phyloP scores from a whole-genome alignment of 2,797 vertebrate species.

The Hozukius guyotensis region DNA sequence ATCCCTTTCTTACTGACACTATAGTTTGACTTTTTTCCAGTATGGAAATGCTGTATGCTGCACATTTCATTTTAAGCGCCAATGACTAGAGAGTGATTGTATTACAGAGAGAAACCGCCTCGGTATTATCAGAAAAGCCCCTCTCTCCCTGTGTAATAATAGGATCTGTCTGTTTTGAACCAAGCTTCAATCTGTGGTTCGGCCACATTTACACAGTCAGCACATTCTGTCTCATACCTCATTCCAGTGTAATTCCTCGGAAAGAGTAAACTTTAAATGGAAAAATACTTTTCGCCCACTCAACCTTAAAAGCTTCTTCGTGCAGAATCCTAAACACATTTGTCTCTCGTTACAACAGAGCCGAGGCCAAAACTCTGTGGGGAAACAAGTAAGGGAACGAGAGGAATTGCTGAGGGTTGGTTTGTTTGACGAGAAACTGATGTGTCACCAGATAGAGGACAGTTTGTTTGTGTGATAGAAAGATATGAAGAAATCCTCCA shows the following conservation, averaged over 20 bases:
- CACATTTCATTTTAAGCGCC: slow-evolving; percentile 19
- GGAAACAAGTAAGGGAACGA: background rate
- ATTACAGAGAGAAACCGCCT: slow-evolving; percentile 25
- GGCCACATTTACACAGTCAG: slow-evolving; percentile 66
- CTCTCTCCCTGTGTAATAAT: slow-evolving; percentile 45
- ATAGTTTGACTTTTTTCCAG: background rate
- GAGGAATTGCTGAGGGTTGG: background rate
- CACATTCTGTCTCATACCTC: slow-evolving; percentile 57
- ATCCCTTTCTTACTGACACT: background rate
- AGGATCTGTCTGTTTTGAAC: slow-evolving; percentile 48
- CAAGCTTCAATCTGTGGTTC: slow-evolving; percentile 59
- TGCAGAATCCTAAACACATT: slow-evolving; percentile 38
- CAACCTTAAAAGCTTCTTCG: slow-evolving; percentile 13
- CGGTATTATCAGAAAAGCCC: slow-evolving; percentile 32
- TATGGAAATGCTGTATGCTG: background rate
- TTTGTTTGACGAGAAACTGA: slow-evolving; percentile 1
- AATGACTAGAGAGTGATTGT: slow-evolving; percentile 24
- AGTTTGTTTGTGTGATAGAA: background rate
- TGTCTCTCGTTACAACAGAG: slow-evolving; percentile 18
- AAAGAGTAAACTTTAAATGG: slow-evolving; percentile 49
- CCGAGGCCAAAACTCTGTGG: slow-evolving; percentile 13
- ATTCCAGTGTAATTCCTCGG: slow-evolving; percentile 42
- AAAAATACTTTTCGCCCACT: slow-evolving; percentile 46
- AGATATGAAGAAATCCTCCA: background rate
- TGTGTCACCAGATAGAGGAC: background rate